These are phyloP conservation scores for Heliconius nattereri DNA, from an alignment of 1,140 invertebrate genomes.

Conservation along the genomic window DNA sequence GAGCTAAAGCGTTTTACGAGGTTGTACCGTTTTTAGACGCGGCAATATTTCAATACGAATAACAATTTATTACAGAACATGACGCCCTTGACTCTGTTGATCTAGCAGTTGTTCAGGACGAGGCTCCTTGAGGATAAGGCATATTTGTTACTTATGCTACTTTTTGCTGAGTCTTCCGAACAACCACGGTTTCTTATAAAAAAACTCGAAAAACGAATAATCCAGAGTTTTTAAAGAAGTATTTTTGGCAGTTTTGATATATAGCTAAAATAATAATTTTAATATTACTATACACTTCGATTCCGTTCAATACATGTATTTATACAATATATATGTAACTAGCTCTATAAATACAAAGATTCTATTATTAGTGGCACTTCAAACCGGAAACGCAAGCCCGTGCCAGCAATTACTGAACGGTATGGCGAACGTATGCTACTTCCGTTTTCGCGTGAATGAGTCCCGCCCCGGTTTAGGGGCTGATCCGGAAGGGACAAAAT, in stretches of 20 bases:
- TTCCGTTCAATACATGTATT: background rate
- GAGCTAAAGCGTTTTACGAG: constrained; percentile 35
- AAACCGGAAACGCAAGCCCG: constrained; percentile 72
- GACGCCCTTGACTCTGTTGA: constrained; percentile 57
- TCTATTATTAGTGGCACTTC: constrained; percentile 62
- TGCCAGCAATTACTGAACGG: constrained; percentile 71
- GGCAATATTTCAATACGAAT: constrained; percentile 36
- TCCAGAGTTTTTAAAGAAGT: too few species aligned
- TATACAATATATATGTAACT: background rate
- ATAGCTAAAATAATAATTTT: background rate
- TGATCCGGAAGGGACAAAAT: constrained; percentile 75
- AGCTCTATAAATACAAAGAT: constrained; percentile 4
- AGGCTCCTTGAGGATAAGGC: constrained; percentile 52
- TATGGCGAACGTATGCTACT: constrained; percentile 73
- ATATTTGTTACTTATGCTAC: constrained; percentile 13
- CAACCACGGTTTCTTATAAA: background rate
- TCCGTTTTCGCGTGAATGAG: constrained; percentile 71
- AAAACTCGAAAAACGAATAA: too few species aligned
- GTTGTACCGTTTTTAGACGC: constrained; percentile 34
- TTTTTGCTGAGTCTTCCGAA: background rate
- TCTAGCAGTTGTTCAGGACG: constrained; percentile 56
- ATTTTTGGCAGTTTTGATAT: background rate
- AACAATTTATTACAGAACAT: constrained; percentile 37
- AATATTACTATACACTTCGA: background rate
- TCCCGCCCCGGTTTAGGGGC: constrained; percentile 66